phyloP scores from a whole-genome alignment of 1,140 invertebrate species.

The Drosophila eugracilis region DNA sequence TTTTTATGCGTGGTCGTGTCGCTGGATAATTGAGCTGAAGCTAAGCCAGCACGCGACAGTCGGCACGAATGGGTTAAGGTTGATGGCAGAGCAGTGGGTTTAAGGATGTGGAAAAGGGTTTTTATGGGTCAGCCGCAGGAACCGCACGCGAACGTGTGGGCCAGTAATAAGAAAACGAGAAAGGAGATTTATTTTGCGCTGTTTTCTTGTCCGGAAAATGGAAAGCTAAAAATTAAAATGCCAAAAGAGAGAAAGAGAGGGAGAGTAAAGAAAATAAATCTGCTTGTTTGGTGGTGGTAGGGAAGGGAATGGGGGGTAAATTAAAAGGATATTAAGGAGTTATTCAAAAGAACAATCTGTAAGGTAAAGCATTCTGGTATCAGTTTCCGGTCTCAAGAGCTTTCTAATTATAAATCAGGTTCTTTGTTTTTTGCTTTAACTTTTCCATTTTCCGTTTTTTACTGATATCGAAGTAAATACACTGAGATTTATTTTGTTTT shows the following conservation, averaged over 20 bases:
- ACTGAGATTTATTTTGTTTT: not conserved
- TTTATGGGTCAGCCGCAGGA: slow-evolving; percentile 53
- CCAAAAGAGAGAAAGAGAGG: too few relatives aligned
- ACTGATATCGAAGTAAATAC: not conserved
- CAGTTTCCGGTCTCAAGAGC: not conserved
- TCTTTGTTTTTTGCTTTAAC: not conserved
- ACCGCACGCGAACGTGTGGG: slow-evolving; percentile 55
- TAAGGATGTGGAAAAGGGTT: slow-evolving; percentile 46
- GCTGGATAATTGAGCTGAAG: slow-evolving; percentile 70
- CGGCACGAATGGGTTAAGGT: slow-evolving; percentile 35
- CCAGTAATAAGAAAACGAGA: slow-evolving; percentile 41
- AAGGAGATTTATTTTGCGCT: slow-evolving; percentile 35
- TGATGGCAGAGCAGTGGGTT: slow-evolving; percentile 13
- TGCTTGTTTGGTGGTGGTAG: too few relatives aligned
- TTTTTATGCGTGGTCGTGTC: slow-evolving; percentile 60
- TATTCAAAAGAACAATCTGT: slow-evolving; percentile 11
- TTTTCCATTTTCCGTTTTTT: not conserved
- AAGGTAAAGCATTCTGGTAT: slow-evolving; percentile 5
- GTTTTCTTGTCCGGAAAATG: slow-evolving; percentile 6
- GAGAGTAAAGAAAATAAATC: slow-evolving; percentile 20
- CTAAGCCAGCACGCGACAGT: slow-evolving; percentile 50
- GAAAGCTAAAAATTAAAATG: slow-evolving; percentile 53
- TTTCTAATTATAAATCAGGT: slow-evolving; percentile 4
- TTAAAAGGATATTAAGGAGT: slow-evolving; percentile 30
- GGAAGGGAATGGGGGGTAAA: not conserved